Base-by-base conservation (phyloP, 2,113 vertebrate genomes). In the Etheostoma cragini region DNA sequence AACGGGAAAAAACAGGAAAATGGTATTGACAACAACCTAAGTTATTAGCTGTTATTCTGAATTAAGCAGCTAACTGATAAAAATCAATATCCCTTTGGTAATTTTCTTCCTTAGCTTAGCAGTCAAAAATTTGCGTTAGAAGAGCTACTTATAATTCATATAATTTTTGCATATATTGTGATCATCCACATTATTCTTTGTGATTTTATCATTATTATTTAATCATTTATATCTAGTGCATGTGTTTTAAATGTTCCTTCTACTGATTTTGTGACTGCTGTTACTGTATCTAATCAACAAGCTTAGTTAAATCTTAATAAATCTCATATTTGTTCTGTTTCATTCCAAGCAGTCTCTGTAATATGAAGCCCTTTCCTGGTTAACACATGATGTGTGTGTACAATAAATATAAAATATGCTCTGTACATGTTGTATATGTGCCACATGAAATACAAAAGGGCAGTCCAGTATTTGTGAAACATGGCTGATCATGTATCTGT, bases 1-100 rank as follows among this genome's bases (percentile, higher is more conserved):
- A 90, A 8, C 21, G 19, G 72, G 38, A 11, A 38, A 21, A 79
- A 38, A 72, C 12, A 5, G 3, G 12, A 22, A 14, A 38, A 38
- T 6, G 26, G 1, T 21, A 46, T 38, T 2, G 11, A 30, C 56
- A 30, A 47, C 50, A 0, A 33, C 1, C 10, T 1, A 11, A 78
- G n/a, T 26, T 5, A 7, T 35, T 5, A 13, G 52, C 1, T 8
- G 21, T 60, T 24, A 47, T 38, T 30, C 7, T 15, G n/a, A 54
- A 1, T 45, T 35, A 16, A 47, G 58, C 14, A 10, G 62, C 24
- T 21, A 19, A n/a, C 35, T 8, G 13, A 66, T 49, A 16, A 26
- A 65, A 24, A 16, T 22, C n/a, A 22, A 26, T 13, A 10, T 22
- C 6, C 15, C 6, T 46, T 17, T 11, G 17, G 3, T 8, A 14